phyloP scores from a whole-genome alignment of 2,888 invertebrate species.

The Pollenia labialis region DNA sequence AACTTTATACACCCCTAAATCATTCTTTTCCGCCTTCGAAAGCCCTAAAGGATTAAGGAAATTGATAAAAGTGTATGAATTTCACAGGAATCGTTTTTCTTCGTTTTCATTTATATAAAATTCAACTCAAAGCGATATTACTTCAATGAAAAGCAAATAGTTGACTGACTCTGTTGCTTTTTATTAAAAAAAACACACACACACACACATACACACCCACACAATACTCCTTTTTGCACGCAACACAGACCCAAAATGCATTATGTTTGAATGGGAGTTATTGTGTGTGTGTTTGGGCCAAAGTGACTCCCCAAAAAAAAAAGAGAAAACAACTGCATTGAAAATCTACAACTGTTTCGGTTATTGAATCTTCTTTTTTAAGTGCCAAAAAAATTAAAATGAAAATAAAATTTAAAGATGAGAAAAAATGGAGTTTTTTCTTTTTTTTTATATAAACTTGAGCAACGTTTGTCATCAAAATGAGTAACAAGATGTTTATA shows the following conservation, averaged over 20 bases:
- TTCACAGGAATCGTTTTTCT: conserved; percentile 52
- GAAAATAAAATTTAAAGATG: conserved; percentile 28
- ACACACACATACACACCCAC: neutral
- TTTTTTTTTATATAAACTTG: conserved; percentile 43
- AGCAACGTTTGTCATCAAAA: conserved; percentile 53
- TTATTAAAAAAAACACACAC: neutral
- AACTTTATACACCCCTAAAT: too few species aligned
- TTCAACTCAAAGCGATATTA: conserved; percentile 62
- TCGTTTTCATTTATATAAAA: conserved; percentile 55
- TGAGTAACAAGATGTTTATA: conserved; percentile 70
- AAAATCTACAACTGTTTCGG: conserved; percentile 55
- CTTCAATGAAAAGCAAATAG: conserved; percentile 70
- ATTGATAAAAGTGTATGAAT: conserved; percentile 55
- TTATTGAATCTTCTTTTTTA: conserved; percentile 46
- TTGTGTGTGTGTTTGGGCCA: neutral
- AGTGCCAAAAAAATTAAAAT: conserved; percentile 21
- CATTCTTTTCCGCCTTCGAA: neutral
- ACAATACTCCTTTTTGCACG: neutral
- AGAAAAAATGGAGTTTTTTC: conserved; percentile 3
- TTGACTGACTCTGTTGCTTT: conserved; percentile 47
- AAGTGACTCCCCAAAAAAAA: conserved; percentile 21
- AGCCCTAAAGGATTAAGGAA: conserved; percentile 54
- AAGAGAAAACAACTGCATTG: neutral
- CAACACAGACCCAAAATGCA: neutral
- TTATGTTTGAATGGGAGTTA: neutral